phyloP scores from a whole-genome alignment of 1,140 invertebrate genomes.

The Philopotamus ludificatus region DNA sequence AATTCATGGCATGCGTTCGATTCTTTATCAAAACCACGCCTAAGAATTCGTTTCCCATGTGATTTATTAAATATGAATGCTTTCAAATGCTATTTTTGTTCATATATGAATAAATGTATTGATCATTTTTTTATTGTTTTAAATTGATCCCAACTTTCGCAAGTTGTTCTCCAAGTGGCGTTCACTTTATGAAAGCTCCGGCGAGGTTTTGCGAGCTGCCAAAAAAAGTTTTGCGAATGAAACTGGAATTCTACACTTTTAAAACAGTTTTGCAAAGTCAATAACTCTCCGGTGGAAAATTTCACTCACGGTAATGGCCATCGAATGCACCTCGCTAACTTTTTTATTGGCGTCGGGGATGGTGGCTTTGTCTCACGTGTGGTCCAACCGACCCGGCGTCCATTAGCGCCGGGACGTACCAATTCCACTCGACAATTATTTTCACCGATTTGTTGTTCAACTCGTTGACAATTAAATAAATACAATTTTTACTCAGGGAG shows the following conservation, averaged over 20 bases:
- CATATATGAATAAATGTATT: too few relatives aligned
- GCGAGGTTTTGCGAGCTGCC: not conserved
- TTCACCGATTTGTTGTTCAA: too few relatives aligned
- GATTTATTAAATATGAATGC: too few relatives aligned
- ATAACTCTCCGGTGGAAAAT: conserved; percentile 13
- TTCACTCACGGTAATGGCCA: not conserved
- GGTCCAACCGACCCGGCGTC: too few relatives aligned
- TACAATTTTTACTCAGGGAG: too few relatives aligned
- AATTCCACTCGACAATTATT: too few relatives aligned
- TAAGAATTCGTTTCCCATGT: too few relatives aligned
- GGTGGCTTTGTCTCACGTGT: conserved; percentile 7
- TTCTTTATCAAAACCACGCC: too few relatives aligned
- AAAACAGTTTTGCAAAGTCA: conserved; percentile 18
- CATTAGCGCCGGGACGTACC: too few relatives aligned
- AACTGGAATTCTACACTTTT: not conserved
- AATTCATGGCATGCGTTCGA: too few relatives aligned
- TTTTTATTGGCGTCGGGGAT: conserved; percentile 1
- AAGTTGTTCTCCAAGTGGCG: not conserved
- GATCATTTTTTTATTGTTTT: not conserved
- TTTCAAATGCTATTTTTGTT: too few relatives aligned
- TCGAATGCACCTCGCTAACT: not conserved
- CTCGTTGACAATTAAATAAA: too few relatives aligned
- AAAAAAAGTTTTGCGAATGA: not conserved
- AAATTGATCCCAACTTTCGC: not conserved
- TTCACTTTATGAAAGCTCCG: not conserved